phyloP scores from a whole-genome alignment of 2,113 vertebrate species.

The Lophotis ruficrista region DNA sequence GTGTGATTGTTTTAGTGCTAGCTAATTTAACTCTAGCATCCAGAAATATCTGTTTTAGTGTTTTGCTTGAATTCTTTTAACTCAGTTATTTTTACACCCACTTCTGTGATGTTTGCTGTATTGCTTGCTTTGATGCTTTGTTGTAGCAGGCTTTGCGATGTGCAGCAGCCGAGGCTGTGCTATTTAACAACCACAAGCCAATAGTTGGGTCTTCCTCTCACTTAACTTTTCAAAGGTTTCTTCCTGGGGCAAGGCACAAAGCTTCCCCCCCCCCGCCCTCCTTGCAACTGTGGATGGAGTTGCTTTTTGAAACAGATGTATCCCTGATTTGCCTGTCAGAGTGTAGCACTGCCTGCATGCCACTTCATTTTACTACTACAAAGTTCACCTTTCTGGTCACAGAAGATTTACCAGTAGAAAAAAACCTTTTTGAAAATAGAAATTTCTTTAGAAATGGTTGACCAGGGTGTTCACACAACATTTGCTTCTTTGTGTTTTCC shows the following conservation, averaged over 20 bases:
- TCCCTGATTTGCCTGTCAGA: neutral
- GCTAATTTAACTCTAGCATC: slow-evolving; percentile 1
- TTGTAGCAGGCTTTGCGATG: neutral
- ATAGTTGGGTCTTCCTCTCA: neutral
- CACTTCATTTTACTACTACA: neutral
- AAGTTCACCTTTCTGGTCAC: neutral
- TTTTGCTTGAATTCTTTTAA: neutral
- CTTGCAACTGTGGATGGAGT: neutral
- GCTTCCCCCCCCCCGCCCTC: neutral
- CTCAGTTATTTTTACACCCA: neutral
- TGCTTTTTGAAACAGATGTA: neutral
- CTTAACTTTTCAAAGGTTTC: neutral
- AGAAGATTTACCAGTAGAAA: neutral
- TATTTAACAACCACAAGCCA: neutral
- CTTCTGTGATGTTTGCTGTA: neutral
- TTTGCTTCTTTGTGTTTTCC: neutral
- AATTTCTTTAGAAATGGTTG: neutral
- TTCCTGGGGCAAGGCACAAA: neutral
- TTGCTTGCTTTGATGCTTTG: neutral
- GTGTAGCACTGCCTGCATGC: neutral
- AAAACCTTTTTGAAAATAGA: neutral
- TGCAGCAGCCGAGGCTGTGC: neutral
- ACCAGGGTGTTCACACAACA: fast-evolving
- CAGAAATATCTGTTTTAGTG: neutral
- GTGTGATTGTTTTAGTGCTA: slow-evolving; percentile 5